Conservation (phyloP, 2,113 vertebrate species). For the Puffinus mauretanicus region DNA sequence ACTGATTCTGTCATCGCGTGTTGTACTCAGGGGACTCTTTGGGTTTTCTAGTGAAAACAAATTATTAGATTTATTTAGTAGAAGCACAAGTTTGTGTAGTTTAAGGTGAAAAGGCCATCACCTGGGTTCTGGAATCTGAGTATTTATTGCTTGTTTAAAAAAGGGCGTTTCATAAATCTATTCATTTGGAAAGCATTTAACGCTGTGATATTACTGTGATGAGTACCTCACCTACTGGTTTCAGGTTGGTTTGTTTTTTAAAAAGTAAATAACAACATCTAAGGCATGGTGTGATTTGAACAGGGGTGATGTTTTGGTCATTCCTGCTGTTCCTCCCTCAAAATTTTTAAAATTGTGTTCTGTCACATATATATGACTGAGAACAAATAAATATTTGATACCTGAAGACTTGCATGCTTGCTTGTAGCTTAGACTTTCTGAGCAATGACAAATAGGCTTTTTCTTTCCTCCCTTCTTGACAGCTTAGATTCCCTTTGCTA, state of each 20-base stretch:
- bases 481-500: background rate
- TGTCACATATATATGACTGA: background rate
- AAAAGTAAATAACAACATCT: background rate
- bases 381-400: background rate
- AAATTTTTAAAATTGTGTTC: background rate
- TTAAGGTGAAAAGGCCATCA: constrained; percentile 13
- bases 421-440: background rate
- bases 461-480: background rate
- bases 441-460: background rate
- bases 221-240: background rate
- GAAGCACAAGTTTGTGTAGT: background rate
- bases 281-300: background rate
- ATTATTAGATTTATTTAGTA: background rate
- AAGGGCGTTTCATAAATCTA: background rate
- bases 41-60: constrained; percentile 1
- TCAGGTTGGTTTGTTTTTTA: background rate
- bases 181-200: background rate
- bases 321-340: background rate
- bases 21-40: background rate
- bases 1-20: background rate
- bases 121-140: background rate
- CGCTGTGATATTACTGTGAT: background rate
- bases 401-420: background rate
- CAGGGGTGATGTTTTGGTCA: background rate
- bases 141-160: constrained; percentile 25